Base-by-base conservation (phyloP, 2,888 invertebrate species). In the Scotopteryx bipunctaria region DNA sequence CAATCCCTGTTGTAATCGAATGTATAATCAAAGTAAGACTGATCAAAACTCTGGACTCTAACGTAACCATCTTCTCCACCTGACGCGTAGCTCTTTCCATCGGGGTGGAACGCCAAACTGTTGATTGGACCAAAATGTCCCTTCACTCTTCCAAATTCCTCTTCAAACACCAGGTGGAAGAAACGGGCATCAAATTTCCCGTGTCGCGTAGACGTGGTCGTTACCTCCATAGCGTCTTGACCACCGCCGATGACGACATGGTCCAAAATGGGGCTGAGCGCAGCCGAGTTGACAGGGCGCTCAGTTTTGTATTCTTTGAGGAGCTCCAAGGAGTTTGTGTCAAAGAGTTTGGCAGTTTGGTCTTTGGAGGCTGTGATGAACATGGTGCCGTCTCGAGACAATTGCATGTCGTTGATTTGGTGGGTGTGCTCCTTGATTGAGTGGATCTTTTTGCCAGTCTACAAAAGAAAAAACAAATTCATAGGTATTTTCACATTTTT, bases 91-190 rank as follows among this genome's bases (percentile, higher is more conserved):
- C 98, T 97, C 78, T 95, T 96, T 41, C 99, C 99, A 91, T 98
- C 98, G 1, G 99, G 99, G 89, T 99, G 98, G 91, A 99, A 99
- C 40, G 97, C 95, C 66, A 99, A 93, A 86, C 98, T 98, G 93
- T 99, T 99, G 73, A 99, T 99, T 1, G 99, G 99, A 67, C 99
- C 99, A 78, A 99, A 99, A 90, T 99, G 99, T 49, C 99, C 99
- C 82, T 99, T 99, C n/a, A 99, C 95, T 55, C 98, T 92, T 0
- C 96, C 98, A 85, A 99, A 99, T 79, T 99, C 99, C 76, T 99
- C 98, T 86, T 98, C 98, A 83, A 98, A 99, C 15, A 99, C 95
- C 69, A 98, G 90, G 83, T 99, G 98, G 93, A 96, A 99, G 91
- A 99, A 97, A 33, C 94, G 83, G 83, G 95, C 98, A 81, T 99